These are phyloP conservation scores for Macropis europaea DNA, from an alignment of 2,888 invertebrate genomes.

Conservation along the genomic window DNA sequence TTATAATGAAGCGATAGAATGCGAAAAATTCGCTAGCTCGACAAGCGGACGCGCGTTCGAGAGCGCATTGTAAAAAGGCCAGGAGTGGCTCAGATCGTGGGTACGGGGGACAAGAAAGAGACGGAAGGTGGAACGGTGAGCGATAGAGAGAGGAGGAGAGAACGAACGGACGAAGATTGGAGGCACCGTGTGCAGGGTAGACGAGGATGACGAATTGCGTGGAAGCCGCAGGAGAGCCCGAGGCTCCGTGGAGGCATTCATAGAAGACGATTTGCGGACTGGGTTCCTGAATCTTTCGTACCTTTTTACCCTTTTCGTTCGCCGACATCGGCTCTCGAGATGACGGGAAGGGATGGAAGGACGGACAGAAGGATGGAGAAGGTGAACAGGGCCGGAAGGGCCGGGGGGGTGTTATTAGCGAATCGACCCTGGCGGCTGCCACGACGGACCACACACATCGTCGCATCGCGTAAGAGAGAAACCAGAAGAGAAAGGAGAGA, in stretches of 20 bases:
- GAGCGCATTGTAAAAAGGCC: slow-evolving; percentile 65
- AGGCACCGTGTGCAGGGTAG: slow-evolving; percentile 29
- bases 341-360: slow-evolving; percentile 38
- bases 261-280: slow-evolving; percentile 72
- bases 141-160: background rate
- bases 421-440: slow-evolving; percentile 75
- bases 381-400: slow-evolving; percentile 46
- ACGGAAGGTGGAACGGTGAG: background rate
- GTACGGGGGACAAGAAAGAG: background rate
- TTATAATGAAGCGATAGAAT: slow-evolving; percentile 77
- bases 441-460: slow-evolving; percentile 76
- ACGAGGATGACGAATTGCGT: slow-evolving; percentile 60
- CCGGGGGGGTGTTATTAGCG: slow-evolving; percentile 74
- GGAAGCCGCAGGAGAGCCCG: slow-evolving; percentile 45
- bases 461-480: slow-evolving; percentile 60
- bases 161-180: slow-evolving; percentile 30
- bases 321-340: slow-evolving; percentile 47
- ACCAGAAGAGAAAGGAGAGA: slow-evolving; percentile 43
- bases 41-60: slow-evolving; percentile 68
- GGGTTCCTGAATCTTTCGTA: slow-evolving; percentile 66
- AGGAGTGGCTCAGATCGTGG: slow-evolving; percentile 11
- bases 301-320: slow-evolving; percentile 69
- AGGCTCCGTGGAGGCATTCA: slow-evolving; percentile 66
- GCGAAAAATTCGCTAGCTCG: slow-evolving; percentile 73
- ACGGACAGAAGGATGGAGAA: slow-evolving; percentile 23